Percentiles rank a stretch among this genome's conserved stretches.
Conservation (phyloP, 2,888 invertebrate genomes). For the Drosophila diplacantha region DNA sequence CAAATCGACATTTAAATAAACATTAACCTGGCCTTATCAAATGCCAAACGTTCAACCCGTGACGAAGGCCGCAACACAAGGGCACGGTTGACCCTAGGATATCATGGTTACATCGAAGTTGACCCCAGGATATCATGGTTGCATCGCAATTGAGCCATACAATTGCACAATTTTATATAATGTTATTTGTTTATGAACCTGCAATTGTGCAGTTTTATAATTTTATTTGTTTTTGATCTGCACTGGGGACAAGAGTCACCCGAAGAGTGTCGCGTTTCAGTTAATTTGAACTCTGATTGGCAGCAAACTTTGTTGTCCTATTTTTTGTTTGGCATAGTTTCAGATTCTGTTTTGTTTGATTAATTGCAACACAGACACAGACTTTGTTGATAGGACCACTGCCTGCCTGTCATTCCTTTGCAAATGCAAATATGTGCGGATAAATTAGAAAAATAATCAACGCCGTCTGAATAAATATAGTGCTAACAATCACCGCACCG, state of each 20-base stretch:
- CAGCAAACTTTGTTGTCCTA: background rate
- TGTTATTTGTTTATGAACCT: background rate
- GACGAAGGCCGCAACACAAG: background rate
- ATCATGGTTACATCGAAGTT: background rate
- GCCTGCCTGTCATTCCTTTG: slow-evolving; percentile 26
- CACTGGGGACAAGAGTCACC: slow-evolving; percentile 7
- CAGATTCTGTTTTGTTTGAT: slow-evolving; percentile 25
- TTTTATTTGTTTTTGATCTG: background rate
- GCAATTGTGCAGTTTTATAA: background rate
- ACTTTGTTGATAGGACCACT: too few species aligned
- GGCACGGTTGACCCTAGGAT: background rate
- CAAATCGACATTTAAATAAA: slow-evolving; percentile 11
- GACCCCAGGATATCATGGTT: background rate
- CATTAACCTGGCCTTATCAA: slow-evolving; percentile 6
- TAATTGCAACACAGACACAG: slow-evolving; percentile 23
- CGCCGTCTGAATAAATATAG: slow-evolving; percentile 54
- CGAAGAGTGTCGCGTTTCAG: slow-evolving; percentile 17
- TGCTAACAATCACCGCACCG: slow-evolving; percentile 50
- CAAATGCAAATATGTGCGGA: slow-evolving; percentile 48
- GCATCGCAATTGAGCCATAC: background rate
- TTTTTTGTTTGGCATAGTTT: slow-evolving; percentile 14
- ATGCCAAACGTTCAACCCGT: background rate
- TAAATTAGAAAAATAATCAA: slow-evolving; percentile 51
- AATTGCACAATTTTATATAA: background rate
- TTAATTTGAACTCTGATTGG: slow-evolving; percentile 25